Base-by-base conservation (phyloP, 2,113 vertebrate genomes). In the Guaruba guarouba region DNA sequence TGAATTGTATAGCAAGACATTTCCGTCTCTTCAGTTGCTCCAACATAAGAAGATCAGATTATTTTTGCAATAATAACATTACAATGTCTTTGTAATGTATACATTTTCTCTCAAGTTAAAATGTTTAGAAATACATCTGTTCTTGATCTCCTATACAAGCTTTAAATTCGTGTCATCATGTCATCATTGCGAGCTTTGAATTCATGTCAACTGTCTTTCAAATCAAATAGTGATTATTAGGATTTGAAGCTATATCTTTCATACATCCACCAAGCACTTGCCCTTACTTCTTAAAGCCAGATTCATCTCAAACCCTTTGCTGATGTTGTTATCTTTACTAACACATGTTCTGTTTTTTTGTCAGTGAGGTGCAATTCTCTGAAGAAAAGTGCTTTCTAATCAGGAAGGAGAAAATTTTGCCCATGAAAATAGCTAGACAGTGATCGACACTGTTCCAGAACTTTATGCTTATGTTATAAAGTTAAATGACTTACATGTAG, bases 381-480 rank as follows among this genome's bases (percentile, higher is more conserved):
- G 49, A 81, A 64, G 24, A 70, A 82, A 20, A 2, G 0, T 35
- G 2, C 20, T 41, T 80, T 91, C 76, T 55, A 78, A 76, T 18
- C 61, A 4, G 3, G 10, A 52, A 27, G 6, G 19, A 82, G 28
- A 70, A 88, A 91, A 63, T 75, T 0, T 12, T 43, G 12, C 10
- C 10, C 1, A 0, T 17, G 6, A 80, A 83, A 69, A 80, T 44
- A 2, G 0, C 31, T 52, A 81, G 7, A n/a, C 37, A 29, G 7
- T 81, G 37, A 77, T 51, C 13, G 63, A 19, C 2, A 4, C 11
- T 78, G 4, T 33, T 68, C n/a, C 61, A 61, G 23, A 81, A 68
- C 16, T 89, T 84, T 75, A 59, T 59, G 28, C 4, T 33, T 0
- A 0, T 68, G 20, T 37, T 59, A 43, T 71, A 82, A 92, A 91